Evolutionary conservation across 2,888 invertebrate species (phyloP), one percentile per base, ranked within the genome.

Genomic region (Elegia similella): DNA sequence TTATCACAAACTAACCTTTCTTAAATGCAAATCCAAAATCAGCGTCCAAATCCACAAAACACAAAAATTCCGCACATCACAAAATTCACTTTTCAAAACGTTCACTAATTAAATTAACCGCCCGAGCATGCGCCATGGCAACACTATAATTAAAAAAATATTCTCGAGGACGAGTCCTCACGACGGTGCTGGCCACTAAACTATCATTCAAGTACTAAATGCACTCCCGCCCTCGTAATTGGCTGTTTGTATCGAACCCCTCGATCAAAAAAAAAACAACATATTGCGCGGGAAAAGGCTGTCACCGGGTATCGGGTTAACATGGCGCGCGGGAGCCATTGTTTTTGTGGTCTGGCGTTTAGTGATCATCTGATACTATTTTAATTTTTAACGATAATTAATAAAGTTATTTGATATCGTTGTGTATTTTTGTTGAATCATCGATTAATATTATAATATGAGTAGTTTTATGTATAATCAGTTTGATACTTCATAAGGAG

Each of bases 171-270:
- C 84, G 82, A 80, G 68, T 78, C 83, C 78, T 78, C 84, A 78
- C 82, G 74, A 74, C 75, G 79, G 72, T 78, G 84, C 71, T 82
- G 78, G 78, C 84, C 78, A 88, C 88, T 88, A 86, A 88, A 88
- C 87, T 87, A 88, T 88, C 87, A 80, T 73, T 74, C 74, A 80
- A 79, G 80, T 80, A 80, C 77, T 82, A 82, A 86, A 80, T 87
- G 84, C 81, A 83, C 76, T 78, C 82, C 84, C 88, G 83, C 88
- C 89, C 86, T 76, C 79, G 82, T 90, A 89, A 91, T 90, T 89
- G 90, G 88, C 79, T 89, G 90, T 89, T 88, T 90, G 88, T 88
- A 86, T 82, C 88, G 88, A 89, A 84, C 88, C 89, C 89, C 86
- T 86, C 76, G 75, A 56, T 77, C 82, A 76, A 82, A 88, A 89